A percentile compares a stretch with the other conserved stretches of the same genome.
phyloP scores from a whole-genome alignment of 2,797 vertebrate genomes.

The Trichosurus vulpecula region DNA sequence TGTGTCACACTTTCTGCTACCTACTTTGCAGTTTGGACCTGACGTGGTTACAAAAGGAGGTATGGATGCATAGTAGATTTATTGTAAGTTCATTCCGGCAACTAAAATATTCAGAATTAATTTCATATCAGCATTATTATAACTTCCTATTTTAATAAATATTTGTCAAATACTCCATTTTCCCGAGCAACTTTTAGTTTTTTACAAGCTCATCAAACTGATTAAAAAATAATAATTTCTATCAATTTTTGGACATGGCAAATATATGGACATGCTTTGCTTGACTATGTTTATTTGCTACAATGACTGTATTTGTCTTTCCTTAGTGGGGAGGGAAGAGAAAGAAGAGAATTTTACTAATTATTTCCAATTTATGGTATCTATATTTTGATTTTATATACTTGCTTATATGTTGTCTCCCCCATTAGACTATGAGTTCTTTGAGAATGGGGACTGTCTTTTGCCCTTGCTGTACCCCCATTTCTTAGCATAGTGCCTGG shows the following conservation, averaged over 20 bases:
- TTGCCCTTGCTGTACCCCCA: neutral
- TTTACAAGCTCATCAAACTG: no score
- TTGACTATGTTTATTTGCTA: neutral
- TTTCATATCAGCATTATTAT: neutral
- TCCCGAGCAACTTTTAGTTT: no score
- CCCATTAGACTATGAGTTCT: neutral
- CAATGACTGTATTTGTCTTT: neutral
- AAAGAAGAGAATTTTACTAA: no score
- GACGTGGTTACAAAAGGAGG: neutral
- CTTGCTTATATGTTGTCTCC: neutral
- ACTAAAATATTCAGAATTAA: neutral
- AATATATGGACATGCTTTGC: neutral
- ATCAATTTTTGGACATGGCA: neutral
- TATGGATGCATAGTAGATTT: neutral
- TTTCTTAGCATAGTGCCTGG: no score
- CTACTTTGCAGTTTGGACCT: neutral
- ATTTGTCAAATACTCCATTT: neutral
- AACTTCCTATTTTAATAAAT: neutral
- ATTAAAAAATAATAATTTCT: neutral
- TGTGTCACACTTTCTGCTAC: neutral
- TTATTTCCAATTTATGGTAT: neutral
- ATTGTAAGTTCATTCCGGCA: neutral
- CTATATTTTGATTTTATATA: neutral
- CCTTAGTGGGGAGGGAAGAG: neutral
- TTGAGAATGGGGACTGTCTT: neutral